Evolutionary conservation across 2,888 invertebrate species (phyloP), one percentile per base, ranked within the genome.

Genomic region (Rhynchonema sp.): DNA sequence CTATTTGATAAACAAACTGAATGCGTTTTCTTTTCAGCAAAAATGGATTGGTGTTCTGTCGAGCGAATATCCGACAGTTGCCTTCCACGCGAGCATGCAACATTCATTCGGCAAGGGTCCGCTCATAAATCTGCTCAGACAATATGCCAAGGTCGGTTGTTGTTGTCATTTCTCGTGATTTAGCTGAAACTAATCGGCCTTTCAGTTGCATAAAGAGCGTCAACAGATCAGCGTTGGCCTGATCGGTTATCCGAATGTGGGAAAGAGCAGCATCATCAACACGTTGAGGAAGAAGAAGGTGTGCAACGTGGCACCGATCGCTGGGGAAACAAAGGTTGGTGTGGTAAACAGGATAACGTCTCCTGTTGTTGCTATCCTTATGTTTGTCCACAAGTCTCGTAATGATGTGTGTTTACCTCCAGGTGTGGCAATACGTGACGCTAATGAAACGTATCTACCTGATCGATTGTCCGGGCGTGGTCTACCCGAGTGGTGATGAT

Each of bases 51-150:
- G 87, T 20, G 84, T 89, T 67, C 79, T 99, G 13, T 94, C 90
- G 73, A 79, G 84, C 22, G 92, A 96, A 73, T 89, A 91, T 76
- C 98, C 98, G 3, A 98, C 98, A 0, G 82, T 99, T 68, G 96
- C 96, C 0, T 99, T 98, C 73, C 94, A 96, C 77, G 92, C 98
- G 1, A 94, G 92, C n/a, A 77, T 98, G 63, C 92, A 86, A 49
- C 94, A 99, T 79, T 90, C 96, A 0, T 99, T 98, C 77, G 98
- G 87, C 58, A 98, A 98, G 79, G 94, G 94, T 23, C 87, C 94
- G 0, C 79, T 99, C 3, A 96, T 99, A 60, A 92, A 91, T 76
- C 78, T 99, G 38, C 78, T 99, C 53, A 81, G 98, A 27, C 98
- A 99, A 74, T 87, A 99, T 77, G 86, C 83, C 1, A 92, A 92